Percentiles rank a stretch among this genome's conserved stretches.
Conservation (phyloP, 1,140 invertebrate genomes). For the Euura saliciscinereae region DNA sequence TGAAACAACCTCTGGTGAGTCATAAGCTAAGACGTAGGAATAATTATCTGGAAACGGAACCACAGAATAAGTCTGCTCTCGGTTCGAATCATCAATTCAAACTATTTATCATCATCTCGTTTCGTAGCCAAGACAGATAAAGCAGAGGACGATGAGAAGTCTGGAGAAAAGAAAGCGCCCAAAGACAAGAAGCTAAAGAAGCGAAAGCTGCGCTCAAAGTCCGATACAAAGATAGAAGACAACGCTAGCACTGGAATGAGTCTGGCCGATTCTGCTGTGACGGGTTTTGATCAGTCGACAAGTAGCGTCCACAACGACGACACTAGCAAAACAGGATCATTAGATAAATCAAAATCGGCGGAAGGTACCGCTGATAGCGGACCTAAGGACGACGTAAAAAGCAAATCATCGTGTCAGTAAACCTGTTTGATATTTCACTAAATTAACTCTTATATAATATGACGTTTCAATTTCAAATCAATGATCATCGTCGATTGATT, state of each 20-base stretch:
- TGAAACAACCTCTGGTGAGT: too few species aligned
- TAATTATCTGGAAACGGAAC: too few species aligned
- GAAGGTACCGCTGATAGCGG: constrained; percentile 55
- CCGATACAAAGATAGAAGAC: not conserved
- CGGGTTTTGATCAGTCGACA: not conserved
- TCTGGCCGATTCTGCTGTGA: not conserved
- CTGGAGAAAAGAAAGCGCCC: not conserved
- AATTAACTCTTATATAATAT: too few species aligned
- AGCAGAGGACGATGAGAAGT: not conserved
- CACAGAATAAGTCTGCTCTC: too few species aligned
- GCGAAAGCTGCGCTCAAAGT: not conserved
- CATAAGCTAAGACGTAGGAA: too few species aligned
- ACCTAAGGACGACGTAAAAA: constrained; percentile 58
- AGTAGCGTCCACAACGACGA: not conserved
- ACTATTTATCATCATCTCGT: not conserved
- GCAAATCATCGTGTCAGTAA: constrained; percentile 40
- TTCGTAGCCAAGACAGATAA: not conserved
- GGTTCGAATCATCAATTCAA: too few species aligned
- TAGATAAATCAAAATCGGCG: not conserved
- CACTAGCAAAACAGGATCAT: not conserved
- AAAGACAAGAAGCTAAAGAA: not conserved
- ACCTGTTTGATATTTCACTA: too few species aligned
- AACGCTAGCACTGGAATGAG: not conserved
- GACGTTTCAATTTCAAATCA: too few species aligned
- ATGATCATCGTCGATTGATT: too few species aligned